A percentile compares a stretch with the other conserved stretches of the same genome.
Conservation (phyloP, 2,797 vertebrate species). For the Myotis findleyi region DNA sequence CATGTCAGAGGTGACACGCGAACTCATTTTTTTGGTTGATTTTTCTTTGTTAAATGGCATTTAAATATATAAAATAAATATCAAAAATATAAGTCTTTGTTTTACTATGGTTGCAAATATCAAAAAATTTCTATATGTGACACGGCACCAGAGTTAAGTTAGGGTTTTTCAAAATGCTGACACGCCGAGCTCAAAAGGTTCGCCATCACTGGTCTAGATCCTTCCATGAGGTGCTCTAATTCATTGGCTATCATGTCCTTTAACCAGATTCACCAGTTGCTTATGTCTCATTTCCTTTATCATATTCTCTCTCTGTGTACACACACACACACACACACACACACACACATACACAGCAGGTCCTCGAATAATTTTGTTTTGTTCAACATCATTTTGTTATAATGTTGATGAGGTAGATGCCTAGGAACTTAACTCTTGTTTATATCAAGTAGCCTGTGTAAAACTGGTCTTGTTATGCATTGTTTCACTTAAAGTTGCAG, state of each 20-base stretch:
- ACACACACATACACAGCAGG: background rate
- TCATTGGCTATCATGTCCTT: background rate
- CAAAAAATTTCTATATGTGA: too few relatives aligned
- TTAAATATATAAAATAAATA: too few relatives aligned
- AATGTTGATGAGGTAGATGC: background rate
- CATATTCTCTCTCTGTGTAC: fast-evolving
- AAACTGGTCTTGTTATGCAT: background rate
- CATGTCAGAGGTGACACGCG: too few relatives aligned
- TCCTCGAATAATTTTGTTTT: background rate
- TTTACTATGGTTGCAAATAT: too few relatives aligned
- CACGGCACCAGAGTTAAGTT: too few relatives aligned
- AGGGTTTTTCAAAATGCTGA: too few relatives aligned
- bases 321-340: background rate
- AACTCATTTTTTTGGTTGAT: too few relatives aligned
- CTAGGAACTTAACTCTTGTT: background rate
- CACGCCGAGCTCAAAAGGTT: too few relatives aligned
- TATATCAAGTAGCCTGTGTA: background rate
- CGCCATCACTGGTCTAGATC: background rate
- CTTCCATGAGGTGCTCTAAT: background rate
- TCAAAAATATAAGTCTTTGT: too few relatives aligned
- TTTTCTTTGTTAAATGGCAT: too few relatives aligned
- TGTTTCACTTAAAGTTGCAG: background rate
- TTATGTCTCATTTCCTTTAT: background rate
- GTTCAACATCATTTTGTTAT: background rate
- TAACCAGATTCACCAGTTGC: background rate